Evolutionary conservation across 2,888 invertebrate species (phyloP), one percentile per base, ranked within the genome.

Genomic region (Mimachlamys varia): DNA sequence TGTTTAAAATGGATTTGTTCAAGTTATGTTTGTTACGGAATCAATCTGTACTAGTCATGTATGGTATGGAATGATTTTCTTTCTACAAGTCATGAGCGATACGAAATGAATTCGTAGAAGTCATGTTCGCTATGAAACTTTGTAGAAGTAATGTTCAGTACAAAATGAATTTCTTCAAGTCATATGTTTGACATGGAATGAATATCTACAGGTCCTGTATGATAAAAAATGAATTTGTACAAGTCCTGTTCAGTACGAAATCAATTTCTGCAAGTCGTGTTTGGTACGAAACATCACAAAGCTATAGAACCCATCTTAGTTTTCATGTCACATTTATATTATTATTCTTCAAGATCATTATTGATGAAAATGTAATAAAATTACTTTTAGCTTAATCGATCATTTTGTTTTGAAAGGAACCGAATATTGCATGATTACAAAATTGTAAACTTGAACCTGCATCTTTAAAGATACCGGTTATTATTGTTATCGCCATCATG

Each of bases 381-480:
- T 76, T 76, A 76, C 76, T 76, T 33, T 27, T 27, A 76, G 27
- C 33, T 19, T 76, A 76, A 27, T 76, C 33, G 76, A 76, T 76
- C 2, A 17, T 53, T 53, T 53, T 53, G 2, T 53, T 53, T 76
- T 76, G 76, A 76, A 12, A 33, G 33, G 76, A 76, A 76, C 33
- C 33, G 33, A 76, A 22, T 33, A 76, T 76, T 76, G 76, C 76
- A 12, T 76, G 58, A 22, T 19, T 33, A 76, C 33, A 76, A 33
- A 33, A 58, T 76, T 33, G 13, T 53, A 10, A 7, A 13, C 33
- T 22, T 27, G 7, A 76, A 22, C 33, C 33, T 76, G 27, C 76
- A 76, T 22, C 76, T 76, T 33, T 76, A 15, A 76, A 76, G 76
- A 76, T 76, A 76, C 76, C 76, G 76, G 76, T 76, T 15, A 76